phyloP scores from a whole-genome alignment of 2,113 vertebrate species.

The Oenanthe melanoleuca region DNA sequence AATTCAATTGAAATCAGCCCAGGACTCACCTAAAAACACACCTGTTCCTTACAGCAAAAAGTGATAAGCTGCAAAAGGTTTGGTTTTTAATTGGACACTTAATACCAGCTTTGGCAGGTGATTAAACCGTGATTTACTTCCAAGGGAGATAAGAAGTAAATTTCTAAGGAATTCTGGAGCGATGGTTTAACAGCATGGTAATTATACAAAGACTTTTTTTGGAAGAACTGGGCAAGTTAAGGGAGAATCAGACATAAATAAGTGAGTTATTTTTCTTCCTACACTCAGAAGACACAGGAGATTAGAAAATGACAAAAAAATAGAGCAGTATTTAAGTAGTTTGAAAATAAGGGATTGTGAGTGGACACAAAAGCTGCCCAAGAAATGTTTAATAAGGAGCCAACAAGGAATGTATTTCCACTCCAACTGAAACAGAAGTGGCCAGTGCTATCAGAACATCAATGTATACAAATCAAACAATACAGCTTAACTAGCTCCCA shows the following conservation, averaged over 20 bases:
- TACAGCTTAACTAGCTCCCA: constrained; percentile 38
- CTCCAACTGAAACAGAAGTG: constrained; percentile 23
- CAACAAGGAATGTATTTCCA: constrained; percentile 14
- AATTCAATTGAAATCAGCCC: constrained; percentile 48
- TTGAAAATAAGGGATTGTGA: constrained; percentile 17
- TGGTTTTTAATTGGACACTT: constrained; percentile 65
- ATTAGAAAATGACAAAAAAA: constrained; percentile 20
- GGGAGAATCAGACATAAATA: neutral
- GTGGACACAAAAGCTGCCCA: neutral
- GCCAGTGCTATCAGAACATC: constrained; percentile 37
- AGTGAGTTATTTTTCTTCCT: constrained; percentile 19
- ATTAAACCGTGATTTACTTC: constrained; percentile 68
- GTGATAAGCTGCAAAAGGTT: constrained; percentile 58
- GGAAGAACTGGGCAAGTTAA: neutral
- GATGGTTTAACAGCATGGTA: constrained; percentile 5
- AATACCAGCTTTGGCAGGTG: constrained; percentile 68
- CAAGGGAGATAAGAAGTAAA: constrained; percentile 59
- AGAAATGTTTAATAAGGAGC: neutral
- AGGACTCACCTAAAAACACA: constrained; percentile 29
- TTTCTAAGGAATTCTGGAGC: constrained; percentile 59
- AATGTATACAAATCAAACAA: constrained; percentile 55
- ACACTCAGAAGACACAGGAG: neutral
- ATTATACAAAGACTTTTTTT: constrained; percentile 40
- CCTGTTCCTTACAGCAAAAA: constrained; percentile 42
- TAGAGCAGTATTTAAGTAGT: neutral